Percentiles rank a stretch among this genome's conserved stretches.
These are phyloP conservation scores for Phrixothrix hirtus DNA, from an alignment of 2,888 invertebrate genomes.

Conservation along the genomic window DNA sequence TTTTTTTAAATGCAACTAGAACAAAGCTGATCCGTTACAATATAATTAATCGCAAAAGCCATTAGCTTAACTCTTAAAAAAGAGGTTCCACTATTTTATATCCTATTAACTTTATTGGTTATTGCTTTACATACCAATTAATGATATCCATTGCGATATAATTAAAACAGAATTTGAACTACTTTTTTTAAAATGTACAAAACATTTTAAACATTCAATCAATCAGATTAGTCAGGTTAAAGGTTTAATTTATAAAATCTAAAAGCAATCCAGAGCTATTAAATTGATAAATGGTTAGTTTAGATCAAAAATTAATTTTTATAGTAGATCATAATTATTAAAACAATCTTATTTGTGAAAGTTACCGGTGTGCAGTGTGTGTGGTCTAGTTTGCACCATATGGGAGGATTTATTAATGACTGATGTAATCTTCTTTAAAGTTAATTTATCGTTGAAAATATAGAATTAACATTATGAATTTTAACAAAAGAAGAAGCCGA, in stretches of 20 bases:
- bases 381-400: slow-evolving; percentile 10
- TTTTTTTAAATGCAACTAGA: slow-evolving; percentile 9
- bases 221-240: neutral
- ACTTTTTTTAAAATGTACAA: too few relatives aligned
- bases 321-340: slow-evolving; percentile 8
- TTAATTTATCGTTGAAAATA: neutral
- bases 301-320: slow-evolving; percentile 6
- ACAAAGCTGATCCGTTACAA: slow-evolving; percentile 14
- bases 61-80: slow-evolving; percentile 10
- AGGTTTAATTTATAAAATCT: neutral
- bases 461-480: too few relatives aligned
- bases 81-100: neutral
- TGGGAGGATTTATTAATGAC: slow-evolving; percentile 3
- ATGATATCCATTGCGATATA: neutral
- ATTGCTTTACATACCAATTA: neutral
- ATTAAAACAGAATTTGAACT: too few relatives aligned
- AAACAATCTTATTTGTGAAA: slow-evolving; percentile 10
- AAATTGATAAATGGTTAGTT: slow-evolving; percentile 6
- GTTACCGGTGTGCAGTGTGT: slow-evolving; percentile 8
- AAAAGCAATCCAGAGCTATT: slow-evolving; percentile 1
- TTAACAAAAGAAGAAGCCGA: too few relatives aligned
- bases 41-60: slow-evolving; percentile 12
- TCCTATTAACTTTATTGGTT: neutral
- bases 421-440: neutral
- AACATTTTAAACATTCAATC: neutral